Percentiles rank a stretch among this genome's conserved stretches.
Evolutionary conservation across 2,888 invertebrate species (phyloP).

Genomic region (Pachycephus smyrnensis): DNA sequence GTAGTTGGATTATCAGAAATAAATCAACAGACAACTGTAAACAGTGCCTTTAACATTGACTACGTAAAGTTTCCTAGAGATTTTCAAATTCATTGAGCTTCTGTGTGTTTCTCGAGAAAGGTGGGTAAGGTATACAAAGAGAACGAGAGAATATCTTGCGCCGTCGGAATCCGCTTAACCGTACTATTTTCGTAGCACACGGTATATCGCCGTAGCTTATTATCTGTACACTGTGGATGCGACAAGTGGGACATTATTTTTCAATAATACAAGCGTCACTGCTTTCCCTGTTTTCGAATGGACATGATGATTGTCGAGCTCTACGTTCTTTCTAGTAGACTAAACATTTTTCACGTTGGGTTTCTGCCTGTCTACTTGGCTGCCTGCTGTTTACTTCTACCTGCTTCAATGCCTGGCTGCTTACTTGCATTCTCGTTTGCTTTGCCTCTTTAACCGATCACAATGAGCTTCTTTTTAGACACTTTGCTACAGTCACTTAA

Average conservation of each 20-base stretch:
- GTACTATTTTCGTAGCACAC: not conserved
- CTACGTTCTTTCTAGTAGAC: not conserved
- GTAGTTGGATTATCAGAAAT: not conserved
- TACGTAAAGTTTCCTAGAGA: not conserved
- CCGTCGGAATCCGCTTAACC: constrained; percentile 41
- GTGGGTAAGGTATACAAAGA: not conserved
- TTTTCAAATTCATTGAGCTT: not conserved
- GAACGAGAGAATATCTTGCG: constrained; percentile 29
- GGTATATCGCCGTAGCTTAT: not conserved
- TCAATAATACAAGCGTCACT: not conserved
- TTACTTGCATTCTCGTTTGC: not conserved
- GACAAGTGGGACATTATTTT: not conserved
- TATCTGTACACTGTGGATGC: not conserved
- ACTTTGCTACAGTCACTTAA: not conserved
- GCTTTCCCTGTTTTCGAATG: not conserved
- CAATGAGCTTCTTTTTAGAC: not conserved
- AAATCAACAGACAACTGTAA: not conserved
- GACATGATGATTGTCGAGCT: not conserved
- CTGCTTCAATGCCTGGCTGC: not conserved
- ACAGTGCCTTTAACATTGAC: not conserved
- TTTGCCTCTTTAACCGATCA: not conserved
- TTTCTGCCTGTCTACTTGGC: not conserved
- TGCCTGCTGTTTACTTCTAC: not conserved
- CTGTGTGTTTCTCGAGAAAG: not conserved
- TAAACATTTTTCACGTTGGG: not conserved